phyloP scores from a whole-genome alignment of 2,888 invertebrate species.

The Eilema depressum region DNA sequence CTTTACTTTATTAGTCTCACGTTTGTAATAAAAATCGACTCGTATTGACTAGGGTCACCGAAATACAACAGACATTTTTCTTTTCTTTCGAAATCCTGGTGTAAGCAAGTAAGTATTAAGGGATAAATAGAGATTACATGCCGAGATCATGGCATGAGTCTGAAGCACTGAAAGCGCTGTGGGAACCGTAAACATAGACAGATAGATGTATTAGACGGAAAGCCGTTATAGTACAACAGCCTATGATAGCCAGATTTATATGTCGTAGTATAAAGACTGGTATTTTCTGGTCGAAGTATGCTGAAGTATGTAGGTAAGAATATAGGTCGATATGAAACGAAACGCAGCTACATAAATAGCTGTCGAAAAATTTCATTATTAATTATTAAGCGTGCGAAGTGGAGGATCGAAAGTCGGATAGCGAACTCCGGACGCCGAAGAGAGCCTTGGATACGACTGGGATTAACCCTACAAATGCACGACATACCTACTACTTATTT shows the following conservation, averaged over 20 bases:
- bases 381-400: too few relatives aligned
- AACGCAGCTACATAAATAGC: too few relatives aligned
- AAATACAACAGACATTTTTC: conserved; percentile 17
- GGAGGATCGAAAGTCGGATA: too few relatives aligned
- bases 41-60: conserved; percentile 44
- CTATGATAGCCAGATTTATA: not conserved
- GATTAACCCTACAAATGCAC: too few relatives aligned
- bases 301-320: not conserved
- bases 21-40: conserved; percentile 56
- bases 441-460: too few relatives aligned
- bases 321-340: not conserved
- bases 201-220: not conserved
- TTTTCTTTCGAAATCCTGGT: conserved; percentile 7
- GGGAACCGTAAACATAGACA: conserved; percentile 9
- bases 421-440: too few relatives aligned
- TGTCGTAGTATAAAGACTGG: not conserved
- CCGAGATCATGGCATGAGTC: not conserved
- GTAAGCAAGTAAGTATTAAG: conserved; percentile 4
- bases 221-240: not conserved
- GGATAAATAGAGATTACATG: not conserved
- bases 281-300: not conserved
- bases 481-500: too few relatives aligned
- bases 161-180: not conserved
- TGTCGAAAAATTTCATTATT: too few relatives aligned
- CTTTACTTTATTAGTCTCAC: conserved; percentile 60